phyloP scores from a whole-genome alignment of 64 coral and sea anemone species.

The Montipora foliosa region DNA sequence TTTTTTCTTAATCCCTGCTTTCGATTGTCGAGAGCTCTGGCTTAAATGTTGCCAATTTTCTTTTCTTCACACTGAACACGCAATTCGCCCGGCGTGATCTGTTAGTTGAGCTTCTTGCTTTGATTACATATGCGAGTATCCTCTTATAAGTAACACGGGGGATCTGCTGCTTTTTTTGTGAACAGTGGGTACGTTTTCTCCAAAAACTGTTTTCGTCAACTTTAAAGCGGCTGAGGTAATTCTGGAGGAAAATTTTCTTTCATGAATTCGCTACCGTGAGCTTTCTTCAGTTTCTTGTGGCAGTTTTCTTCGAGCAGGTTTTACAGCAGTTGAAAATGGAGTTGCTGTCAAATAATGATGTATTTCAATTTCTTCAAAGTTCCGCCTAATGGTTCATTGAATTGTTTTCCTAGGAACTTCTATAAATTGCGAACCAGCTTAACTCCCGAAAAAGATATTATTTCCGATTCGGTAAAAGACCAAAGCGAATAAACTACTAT shows the following conservation, averaged over 20 bases:
- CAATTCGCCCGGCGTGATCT: not conserved
- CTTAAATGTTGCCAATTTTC: not conserved
- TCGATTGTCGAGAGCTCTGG: not conserved
- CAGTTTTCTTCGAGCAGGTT: not conserved
- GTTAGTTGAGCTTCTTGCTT: constrained; percentile 16
- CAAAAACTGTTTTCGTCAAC: constrained; percentile 33
- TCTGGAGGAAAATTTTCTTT: not conserved
- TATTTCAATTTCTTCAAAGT: constrained; percentile 31
- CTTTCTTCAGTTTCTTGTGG: not conserved
- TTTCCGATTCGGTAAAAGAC: not conserved
- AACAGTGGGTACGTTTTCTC: constrained; percentile 38
- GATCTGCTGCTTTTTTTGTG: constrained; percentile 2
- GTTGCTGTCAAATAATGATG: not conserved
- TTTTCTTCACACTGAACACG: not conserved
- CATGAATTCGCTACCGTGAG: no score
- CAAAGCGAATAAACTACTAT: not conserved
- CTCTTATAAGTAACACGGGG: not conserved
- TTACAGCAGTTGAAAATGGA: not conserved
- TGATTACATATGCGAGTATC: not conserved
- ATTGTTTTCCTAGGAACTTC: not conserved
- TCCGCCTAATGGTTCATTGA: constrained; percentile 32
- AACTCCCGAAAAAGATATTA: not conserved
- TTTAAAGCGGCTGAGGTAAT: not conserved
- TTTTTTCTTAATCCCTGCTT: not conserved
- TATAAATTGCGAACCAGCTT: not conserved